These are phyloP conservation scores for Daboia siamensis DNA, from an alignment of 2,113 vertebrate genomes.

Conservation along the genomic window DNA sequence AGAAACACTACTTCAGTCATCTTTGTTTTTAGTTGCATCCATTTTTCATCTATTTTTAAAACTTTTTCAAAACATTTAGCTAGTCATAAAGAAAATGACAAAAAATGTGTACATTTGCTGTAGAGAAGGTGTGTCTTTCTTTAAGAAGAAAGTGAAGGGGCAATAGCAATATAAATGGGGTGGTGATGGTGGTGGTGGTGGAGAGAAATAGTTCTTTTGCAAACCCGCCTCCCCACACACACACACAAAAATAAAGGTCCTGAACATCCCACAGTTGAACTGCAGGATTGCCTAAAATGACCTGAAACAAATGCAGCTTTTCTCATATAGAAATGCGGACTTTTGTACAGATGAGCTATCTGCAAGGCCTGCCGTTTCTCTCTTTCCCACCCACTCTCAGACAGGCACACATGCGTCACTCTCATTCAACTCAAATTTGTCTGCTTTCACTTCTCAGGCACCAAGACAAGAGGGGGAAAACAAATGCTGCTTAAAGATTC, in stretches of 20 bases:
- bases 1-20: not conserved
- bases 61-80: not conserved
- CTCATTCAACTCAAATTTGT: not conserved
- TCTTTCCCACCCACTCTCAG: not conserved
- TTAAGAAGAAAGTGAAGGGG: not conserved
- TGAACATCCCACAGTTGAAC: not conserved
- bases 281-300: not conserved
- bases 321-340: not conserved
- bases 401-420: not conserved
- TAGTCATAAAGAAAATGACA: not conserved
- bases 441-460: constrained; percentile 7
- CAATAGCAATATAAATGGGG: not conserved
- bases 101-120: not conserved
- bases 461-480: not conserved
- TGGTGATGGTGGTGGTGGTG: not conserved
- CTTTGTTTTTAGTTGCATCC: not conserved
- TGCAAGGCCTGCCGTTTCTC: not conserved
- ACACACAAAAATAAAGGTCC: not conserved
- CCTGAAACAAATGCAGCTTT: not conserved
- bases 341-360: not conserved
- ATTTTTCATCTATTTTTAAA: not conserved
- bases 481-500: not conserved
- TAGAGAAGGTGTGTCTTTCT: not conserved
- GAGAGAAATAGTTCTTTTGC: not conserved
- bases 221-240: not conserved